phyloP scores from a whole-genome alignment of 2,888 invertebrate species.

The Atethmia centrago region DNA sequence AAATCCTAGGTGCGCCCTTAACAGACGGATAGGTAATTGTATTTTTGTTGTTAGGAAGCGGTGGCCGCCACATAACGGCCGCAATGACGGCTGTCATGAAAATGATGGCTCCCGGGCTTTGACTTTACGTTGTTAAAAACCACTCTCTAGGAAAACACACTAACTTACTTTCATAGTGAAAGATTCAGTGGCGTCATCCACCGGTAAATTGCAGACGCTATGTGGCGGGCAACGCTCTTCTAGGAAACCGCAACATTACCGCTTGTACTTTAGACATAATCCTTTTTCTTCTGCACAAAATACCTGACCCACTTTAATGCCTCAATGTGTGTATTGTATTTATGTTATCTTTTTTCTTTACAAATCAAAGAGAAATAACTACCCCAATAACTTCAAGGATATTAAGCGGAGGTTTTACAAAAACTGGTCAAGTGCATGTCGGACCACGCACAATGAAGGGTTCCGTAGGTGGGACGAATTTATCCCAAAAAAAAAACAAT shows the following conservation, averaged over 20 bases:
- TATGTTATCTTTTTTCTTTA: neutral
- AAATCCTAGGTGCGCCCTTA: too few species aligned
- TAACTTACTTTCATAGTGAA: too few species aligned
- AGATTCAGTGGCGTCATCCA: too few species aligned
- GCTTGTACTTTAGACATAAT: neutral
- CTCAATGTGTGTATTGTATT: neutral
- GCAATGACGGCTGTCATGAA: neutral
- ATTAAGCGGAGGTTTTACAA: constrained; percentile 12
- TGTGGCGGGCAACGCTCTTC: too few species aligned
- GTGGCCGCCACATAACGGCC: too few species aligned
- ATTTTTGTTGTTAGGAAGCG: neutral
- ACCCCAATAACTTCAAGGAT: constrained; percentile 37
- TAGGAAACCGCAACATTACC: too few species aligned
- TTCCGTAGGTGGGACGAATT: too few species aligned
- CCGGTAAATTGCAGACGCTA: neutral
- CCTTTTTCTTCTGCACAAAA: neutral
- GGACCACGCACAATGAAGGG: too few species aligned
- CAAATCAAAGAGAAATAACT: constrained; percentile 22
- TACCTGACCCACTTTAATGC: neutral
- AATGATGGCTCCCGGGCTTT: neutral
- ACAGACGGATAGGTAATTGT: neutral
- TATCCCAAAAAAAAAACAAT: too few species aligned
- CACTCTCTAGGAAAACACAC: neutral
- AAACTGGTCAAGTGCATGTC: too few species aligned
- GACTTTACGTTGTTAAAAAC: neutral